Evolutionary conservation across 2,113 vertebrate genomes (phyloP), one percentile per base, ranked within the genome.

Genomic region (Corythornis madagascariensis): DNA sequence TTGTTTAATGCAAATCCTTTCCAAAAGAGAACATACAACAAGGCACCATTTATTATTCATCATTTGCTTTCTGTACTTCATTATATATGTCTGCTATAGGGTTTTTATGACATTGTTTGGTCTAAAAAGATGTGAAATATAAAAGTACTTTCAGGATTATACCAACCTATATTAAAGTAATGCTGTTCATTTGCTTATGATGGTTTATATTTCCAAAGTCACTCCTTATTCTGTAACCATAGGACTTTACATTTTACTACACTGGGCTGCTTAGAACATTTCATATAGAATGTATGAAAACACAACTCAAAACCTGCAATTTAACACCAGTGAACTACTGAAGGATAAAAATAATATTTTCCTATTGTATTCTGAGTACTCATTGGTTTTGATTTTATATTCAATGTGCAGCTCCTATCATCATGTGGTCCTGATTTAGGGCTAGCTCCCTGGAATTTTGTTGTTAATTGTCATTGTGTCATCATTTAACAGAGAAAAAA

Each of bases 21-120:
- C 83, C 63, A 87, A 96, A 93, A 92, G 86, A 81, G 70, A 94
- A 84, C 70, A 70, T 88, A 70, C 82, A 90, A 64, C 43, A 91
- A 88, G 76, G 57, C n/a, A 57, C 13, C 13, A 94, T 96, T 67
- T 93, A 96, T 95, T 94, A 96, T 96, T 95, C 55, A 95, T 95
- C 24, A 67, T 91, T 86, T 4, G 3, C 64, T 95, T 92, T 92
- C 92, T 81, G 52, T 88, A 52, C 60, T 89, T 95, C 82, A 91
- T 96, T 91, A 77, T 83, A 83, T 94, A 70, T 90, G 93, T 60
- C 79, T 88, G 25, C 64, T 83, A 35, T 64, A 80, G 56, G 60
- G 76, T 80, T 74, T 91, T 93, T 77, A 80, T 60, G 33, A 11
- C 29, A 77, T 75, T 94, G 64, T 89, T 88, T 81, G 14, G 76